These are phyloP conservation scores for Mactromeris polynyma DNA, from an alignment of 2,888 invertebrate species.

Conservation along the genomic window DNA sequence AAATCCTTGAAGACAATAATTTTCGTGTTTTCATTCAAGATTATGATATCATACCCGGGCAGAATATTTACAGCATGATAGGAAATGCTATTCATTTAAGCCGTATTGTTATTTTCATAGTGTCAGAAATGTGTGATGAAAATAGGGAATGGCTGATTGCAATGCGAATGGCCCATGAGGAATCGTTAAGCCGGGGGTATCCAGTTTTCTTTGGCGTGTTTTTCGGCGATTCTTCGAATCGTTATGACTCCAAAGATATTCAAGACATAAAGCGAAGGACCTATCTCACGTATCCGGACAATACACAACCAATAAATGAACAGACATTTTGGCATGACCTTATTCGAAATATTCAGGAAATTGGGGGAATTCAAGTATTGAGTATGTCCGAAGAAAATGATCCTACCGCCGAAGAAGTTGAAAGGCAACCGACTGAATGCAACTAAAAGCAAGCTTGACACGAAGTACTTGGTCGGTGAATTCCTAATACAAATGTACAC, in stretches of 20 bases:
- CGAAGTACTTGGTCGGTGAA: background rate
- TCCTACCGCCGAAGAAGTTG: background rate
- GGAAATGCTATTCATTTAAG: slow-evolving; percentile 59
- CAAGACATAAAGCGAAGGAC: slow-evolving; percentile 29
- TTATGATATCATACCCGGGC: slow-evolving; percentile 54
- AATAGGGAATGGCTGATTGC: slow-evolving; percentile 56
- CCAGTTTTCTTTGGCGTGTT: slow-evolving; percentile 52
- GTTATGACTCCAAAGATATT: slow-evolving; percentile 7
- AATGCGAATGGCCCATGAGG: slow-evolving; percentile 55
- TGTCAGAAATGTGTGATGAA: slow-evolving; percentile 23
- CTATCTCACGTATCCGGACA: slow-evolving; percentile 32
- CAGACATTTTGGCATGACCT: slow-evolving; percentile 47
- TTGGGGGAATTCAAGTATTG: slow-evolving; percentile 7
- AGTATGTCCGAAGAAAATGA: background rate
- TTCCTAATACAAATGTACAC: too few species aligned
- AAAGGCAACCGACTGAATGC: background rate
- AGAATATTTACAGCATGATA: slow-evolving; percentile 52
- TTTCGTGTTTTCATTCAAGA: slow-evolving; percentile 45
- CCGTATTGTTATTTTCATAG: slow-evolving; percentile 38
- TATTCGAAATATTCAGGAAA: slow-evolving; percentile 6
- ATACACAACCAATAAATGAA: slow-evolving; percentile 20
- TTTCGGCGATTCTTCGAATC: slow-evolving; percentile 25
- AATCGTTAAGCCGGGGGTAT: slow-evolving; percentile 46
- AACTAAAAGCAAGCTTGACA: background rate
- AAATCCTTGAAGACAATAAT: slow-evolving; percentile 1